Evolutionary conservation across 1,140 invertebrate genomes (phyloP).

Genomic region (Mactra quadrangularis): DNA sequence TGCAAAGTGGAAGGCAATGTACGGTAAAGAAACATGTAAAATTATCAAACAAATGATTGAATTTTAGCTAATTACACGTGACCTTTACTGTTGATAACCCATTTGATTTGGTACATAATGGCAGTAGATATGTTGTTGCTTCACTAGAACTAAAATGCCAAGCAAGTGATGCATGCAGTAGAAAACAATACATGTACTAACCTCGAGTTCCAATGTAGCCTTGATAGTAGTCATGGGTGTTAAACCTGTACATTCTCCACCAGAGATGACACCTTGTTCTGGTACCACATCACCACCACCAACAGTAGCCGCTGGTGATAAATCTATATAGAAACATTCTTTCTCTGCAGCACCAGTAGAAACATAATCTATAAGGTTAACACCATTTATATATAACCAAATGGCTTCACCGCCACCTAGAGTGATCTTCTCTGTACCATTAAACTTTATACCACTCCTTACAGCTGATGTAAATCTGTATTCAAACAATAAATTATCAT

Average conservation of each 20-base stretch:
- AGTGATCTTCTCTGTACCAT: slow-evolving; percentile 64
- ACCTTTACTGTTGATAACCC: too few relatives aligned
- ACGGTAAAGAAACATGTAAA: too few relatives aligned
- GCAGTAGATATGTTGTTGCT: too few relatives aligned
- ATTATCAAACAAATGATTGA: too few relatives aligned
- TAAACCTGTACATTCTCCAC: slow-evolving; percentile 24
- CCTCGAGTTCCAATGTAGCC: slow-evolving; percentile 60
- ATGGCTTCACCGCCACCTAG: slow-evolving; percentile 69
- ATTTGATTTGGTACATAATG: too few relatives aligned
- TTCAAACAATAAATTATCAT: too few relatives aligned
- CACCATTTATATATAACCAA: slow-evolving; percentile 69
- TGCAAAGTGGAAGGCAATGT: too few relatives aligned
- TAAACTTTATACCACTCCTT: slow-evolving; percentile 61
- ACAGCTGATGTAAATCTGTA: slow-evolving; percentile 70
- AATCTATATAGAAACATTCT: slow-evolving; percentile 62
- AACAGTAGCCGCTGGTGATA: slow-evolving; percentile 55
- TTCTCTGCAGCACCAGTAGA: slow-evolving; percentile 16
- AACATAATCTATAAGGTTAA: slow-evolving; percentile 56
- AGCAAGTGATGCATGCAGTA: too few relatives aligned
- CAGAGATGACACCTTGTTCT: slow-evolving; percentile 57
- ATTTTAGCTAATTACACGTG: too few relatives aligned
- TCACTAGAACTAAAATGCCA: too few relatives aligned
- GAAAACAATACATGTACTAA: too few relatives aligned
- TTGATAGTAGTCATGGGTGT: slow-evolving; percentile 7
- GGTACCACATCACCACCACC: slow-evolving; percentile 56